Conservation (phyloP, 1,140 invertebrate genomes). For the Polyergus mexicanus region DNA sequence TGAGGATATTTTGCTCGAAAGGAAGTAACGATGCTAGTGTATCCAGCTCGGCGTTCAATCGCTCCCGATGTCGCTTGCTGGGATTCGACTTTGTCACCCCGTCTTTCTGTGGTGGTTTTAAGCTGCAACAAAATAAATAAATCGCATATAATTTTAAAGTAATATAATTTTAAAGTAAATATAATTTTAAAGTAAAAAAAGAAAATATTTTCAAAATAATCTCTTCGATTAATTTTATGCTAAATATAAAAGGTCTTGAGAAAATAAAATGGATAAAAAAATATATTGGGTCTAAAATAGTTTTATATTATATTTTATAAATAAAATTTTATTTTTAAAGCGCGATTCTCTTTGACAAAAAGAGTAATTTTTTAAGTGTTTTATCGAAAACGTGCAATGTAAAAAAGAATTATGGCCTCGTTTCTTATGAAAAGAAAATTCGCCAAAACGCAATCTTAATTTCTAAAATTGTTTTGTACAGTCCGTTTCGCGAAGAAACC, state of each 20-base stretch:
- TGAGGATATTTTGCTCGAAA: constrained; percentile 99
- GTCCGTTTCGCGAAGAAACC: too few species aligned
- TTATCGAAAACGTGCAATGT: not conserved
- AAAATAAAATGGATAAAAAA: constrained; percentile 1
- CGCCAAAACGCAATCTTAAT: too few species aligned
- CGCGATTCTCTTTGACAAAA: not conserved
- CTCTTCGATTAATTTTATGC: not conserved
- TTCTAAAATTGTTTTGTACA: too few species aligned
- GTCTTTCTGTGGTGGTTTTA: constrained; percentile 98
- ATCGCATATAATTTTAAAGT: not conserved
- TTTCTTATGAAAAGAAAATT: too few species aligned
- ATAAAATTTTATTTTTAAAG: not conserved
- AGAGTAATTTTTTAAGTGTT: not conserved
- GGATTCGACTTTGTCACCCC: constrained; percentile 99
- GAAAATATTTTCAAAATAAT: not conserved
- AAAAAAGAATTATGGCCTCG: too few species aligned
- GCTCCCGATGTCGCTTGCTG: constrained; percentile 98
- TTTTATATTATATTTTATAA: not conserved
- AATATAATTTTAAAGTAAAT: not conserved
- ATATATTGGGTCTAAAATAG: not conserved
- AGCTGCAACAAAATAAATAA: constrained; percentile 88
- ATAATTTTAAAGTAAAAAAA: not conserved
- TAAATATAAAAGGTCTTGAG: not conserved
- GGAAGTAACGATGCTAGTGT: constrained; percentile 98
- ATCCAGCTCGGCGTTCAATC: constrained; percentile 99